Percentiles rank a stretch among this genome's conserved stretches.
phyloP scores from a whole-genome alignment of 2,797 vertebrate genomes.

The Fistularia commersonii region DNA sequence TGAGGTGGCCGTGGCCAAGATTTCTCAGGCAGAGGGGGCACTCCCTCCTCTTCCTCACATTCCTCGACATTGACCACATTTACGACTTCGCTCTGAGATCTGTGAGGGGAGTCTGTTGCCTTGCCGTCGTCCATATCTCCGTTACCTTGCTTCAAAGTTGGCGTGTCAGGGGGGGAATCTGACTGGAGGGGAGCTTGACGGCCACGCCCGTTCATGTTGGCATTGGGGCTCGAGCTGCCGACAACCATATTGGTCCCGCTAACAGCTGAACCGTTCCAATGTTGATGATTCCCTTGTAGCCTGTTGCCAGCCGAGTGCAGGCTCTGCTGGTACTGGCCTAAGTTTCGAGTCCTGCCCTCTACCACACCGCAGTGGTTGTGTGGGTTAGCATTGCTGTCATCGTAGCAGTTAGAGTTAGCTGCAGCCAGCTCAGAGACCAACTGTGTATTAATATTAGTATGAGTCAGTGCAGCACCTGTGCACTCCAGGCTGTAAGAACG shows the following conservation, averaged over 20 bases:
- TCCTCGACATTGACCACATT: constrained; percentile 33
- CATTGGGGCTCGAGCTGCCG: constrained; percentile 56
- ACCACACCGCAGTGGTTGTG: constrained; percentile 70
- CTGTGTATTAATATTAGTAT: constrained; percentile 50
- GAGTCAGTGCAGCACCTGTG: constrained; percentile 40
- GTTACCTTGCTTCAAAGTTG: constrained; percentile 60
- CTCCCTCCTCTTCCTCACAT: constrained; percentile 46
- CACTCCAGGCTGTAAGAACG: constrained; percentile 77
- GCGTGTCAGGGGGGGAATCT: constrained; percentile 78
- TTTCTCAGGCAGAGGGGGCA: constrained; percentile 83
- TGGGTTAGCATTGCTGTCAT: constrained; percentile 78
- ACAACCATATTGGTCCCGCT: constrained; percentile 31
- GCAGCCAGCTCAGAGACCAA: constrained; percentile 60
- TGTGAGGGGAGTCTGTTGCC: constrained; percentile 14
- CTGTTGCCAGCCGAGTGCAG: constrained; percentile 46
- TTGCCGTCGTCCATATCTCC: constrained; percentile 2
- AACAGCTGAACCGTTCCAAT: constrained; percentile 80
- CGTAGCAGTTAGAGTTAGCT: constrained; percentile 76
- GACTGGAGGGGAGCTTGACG: constrained; percentile 78
- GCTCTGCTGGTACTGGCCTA: constrained; percentile 57
- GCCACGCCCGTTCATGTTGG: constrained; percentile 69
- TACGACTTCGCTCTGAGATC: constrained; percentile 27
- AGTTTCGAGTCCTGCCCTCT: constrained; percentile 67
- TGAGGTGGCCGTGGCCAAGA: constrained; percentile 72
- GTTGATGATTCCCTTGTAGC: constrained; percentile 68